These are phyloP conservation scores for Ormyrus thymus DNA, from an alignment of 2,888 invertebrate genomes.

Conservation along the genomic window DNA sequence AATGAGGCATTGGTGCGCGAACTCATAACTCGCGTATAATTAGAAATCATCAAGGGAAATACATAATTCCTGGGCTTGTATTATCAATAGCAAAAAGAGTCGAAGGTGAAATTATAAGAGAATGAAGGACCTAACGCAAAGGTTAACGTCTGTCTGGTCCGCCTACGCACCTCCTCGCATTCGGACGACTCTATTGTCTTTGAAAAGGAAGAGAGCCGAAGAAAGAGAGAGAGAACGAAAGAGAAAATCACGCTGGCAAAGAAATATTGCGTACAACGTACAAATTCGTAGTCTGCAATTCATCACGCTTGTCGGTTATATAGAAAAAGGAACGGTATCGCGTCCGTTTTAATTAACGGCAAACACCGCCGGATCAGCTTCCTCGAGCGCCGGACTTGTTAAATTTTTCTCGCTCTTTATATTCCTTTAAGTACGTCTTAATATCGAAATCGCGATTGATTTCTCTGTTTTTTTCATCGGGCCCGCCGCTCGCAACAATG, in stretches of 20 bases:
- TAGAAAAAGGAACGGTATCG: background rate
- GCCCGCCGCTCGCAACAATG: too few species aligned
- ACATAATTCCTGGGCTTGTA: conserved; percentile 25
- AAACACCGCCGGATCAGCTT: background rate
- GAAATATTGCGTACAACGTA: conserved; percentile 27
- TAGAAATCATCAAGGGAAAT: conserved; percentile 34
- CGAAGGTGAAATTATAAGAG: conserved; percentile 58
- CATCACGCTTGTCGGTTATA: background rate
- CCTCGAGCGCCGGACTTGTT: too few species aligned
- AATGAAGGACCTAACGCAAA: conserved; percentile 56
- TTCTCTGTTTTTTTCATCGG: too few species aligned
- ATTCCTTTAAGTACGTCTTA: too few species aligned
- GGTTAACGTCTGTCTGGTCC: conserved; percentile 56
- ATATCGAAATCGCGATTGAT: too few species aligned
- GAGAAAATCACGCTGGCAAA: background rate
- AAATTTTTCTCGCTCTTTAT: too few species aligned
- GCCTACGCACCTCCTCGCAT: conserved; percentile 62
- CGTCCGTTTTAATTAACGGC: conserved; percentile 27
- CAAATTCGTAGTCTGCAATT: conserved; percentile 14
- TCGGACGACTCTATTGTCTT: conserved; percentile 65
- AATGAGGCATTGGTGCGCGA: background rate
- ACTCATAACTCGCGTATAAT: conserved; percentile 30
- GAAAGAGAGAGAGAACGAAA: conserved; percentile 5
- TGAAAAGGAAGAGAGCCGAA: conserved; percentile 35
- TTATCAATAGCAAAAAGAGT: conserved; percentile 59